Percentiles rank a stretch among this genome's conserved stretches.
These are phyloP conservation scores for Caenorhabditis inopinata DNA, from an alignment of 1,140 invertebrate genomes.

Conservation along the genomic window DNA sequence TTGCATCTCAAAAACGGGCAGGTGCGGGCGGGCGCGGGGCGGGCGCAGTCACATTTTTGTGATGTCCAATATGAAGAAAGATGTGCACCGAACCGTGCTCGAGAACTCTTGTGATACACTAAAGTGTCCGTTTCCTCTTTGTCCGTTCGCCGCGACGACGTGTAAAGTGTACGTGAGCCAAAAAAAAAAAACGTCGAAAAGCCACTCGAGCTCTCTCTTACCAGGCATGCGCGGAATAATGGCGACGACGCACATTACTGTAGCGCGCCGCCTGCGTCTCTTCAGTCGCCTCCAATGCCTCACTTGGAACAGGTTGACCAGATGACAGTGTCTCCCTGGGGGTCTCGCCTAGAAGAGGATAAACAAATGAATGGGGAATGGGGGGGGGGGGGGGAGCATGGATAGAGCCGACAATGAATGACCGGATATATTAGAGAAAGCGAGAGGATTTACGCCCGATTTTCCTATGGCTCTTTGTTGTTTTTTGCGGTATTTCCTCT, in stretches of 20 bases:
- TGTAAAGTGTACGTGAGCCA: background rate
- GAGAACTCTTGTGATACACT: too few species aligned
- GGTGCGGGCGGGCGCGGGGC: too few species aligned
- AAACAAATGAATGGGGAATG: conserved; percentile 29
- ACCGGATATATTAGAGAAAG: conserved; percentile 6
- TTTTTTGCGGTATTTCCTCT: background rate
- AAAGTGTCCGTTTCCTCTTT: too few species aligned
- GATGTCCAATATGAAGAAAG: too few species aligned
- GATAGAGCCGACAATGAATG: conserved; percentile 23
- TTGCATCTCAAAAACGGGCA: too few species aligned
- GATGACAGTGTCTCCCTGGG: background rate
- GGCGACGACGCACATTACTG: conserved; percentile 17
- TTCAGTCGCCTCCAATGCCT: background rate
- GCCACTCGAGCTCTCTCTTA: background rate
- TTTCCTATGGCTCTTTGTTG: background rate
- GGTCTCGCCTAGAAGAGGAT: conserved; percentile 3
- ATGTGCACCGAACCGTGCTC: too few species aligned
- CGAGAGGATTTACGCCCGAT: background rate
- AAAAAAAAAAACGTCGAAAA: background rate
- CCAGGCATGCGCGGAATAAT: conserved; percentile 3
- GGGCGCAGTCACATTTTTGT: too few species aligned
- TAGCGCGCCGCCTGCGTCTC: background rate
- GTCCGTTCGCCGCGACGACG: background rate
- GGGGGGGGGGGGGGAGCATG: too few species aligned
- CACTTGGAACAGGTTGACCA: background rate